phyloP scores from a whole-genome alignment of 2,113 vertebrate genomes.

The Neogale vison region DNA sequence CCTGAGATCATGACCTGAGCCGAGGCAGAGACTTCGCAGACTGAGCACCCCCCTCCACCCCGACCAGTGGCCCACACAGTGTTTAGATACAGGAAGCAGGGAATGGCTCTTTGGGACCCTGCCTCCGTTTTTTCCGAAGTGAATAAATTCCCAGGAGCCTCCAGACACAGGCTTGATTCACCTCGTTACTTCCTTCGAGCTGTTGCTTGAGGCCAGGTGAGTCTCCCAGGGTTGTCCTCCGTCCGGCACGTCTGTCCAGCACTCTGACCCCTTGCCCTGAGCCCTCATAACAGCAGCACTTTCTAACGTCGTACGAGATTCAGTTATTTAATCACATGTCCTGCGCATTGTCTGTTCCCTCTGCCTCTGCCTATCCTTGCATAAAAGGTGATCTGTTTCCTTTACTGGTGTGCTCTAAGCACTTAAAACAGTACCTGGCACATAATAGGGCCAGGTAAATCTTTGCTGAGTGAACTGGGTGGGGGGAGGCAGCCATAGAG shows the following conservation, averaged over 20 bases:
- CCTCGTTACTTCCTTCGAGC: background rate
- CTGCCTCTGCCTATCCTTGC: background rate
- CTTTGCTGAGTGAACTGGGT: background rate
- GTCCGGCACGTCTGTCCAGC: too few relatives aligned
- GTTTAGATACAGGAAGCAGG: background rate
- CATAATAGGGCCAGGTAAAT: background rate
- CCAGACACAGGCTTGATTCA: background rate
- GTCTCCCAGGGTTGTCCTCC: background rate
- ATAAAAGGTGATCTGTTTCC: background rate
- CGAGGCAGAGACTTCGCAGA: rapidly evolving
- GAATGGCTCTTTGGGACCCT: background rate
- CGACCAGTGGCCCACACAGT: background rate
- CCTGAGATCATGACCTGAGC: too few relatives aligned
- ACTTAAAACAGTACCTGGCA: background rate
- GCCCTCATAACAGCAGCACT: background rate
- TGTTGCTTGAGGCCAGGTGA: background rate
- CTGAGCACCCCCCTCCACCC: too few relatives aligned
- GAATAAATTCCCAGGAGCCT: background rate
- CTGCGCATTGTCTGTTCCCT: background rate
- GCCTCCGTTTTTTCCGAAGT: background rate
- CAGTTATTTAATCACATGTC: background rate
- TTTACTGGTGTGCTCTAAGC: background rate
- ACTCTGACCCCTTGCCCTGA: background rate
- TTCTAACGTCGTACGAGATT: background rate
- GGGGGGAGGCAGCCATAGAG: background rate